phyloP scores from a whole-genome alignment of 2,797 vertebrate species.

The Myotis pilosus region DNA sequence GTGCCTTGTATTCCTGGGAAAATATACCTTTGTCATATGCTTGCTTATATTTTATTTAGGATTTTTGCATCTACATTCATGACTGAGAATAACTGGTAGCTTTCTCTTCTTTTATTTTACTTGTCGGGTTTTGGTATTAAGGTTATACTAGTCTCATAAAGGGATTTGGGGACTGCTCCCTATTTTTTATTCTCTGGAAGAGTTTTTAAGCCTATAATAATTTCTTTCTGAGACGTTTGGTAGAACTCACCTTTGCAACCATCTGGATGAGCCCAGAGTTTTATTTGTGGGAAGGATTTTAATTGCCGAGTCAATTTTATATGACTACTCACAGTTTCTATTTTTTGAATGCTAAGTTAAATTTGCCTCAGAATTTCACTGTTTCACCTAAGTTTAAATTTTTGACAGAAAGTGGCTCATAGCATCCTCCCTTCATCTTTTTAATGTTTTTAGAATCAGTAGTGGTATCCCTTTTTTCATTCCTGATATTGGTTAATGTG shows the following conservation, averaged over 20 bases:
- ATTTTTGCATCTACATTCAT: not conserved
- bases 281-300: constrained; percentile 15
- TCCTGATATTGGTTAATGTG: not conserved
- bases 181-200: not conserved
- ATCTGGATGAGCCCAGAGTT: not conserved
- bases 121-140: not conserved
- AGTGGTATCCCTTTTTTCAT: not conserved
- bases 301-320: not conserved
- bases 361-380: not conserved
- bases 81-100: not conserved
- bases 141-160: not conserved
- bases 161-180: not conserved
- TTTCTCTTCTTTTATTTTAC: not conserved
- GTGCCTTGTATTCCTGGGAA: not conserved
- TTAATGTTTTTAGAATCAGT: not conserved
- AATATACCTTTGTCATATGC: not conserved
- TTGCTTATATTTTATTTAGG: constrained; percentile 8
- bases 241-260: not conserved
- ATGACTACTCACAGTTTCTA: not conserved
- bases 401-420: not conserved
- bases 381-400: not conserved
- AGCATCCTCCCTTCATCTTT: not conserved
- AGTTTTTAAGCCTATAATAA: not conserved
- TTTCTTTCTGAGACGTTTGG: constrained; percentile 17
- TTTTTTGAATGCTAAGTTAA: not conserved